A percentile compares a stretch with the other conserved stretches of the same genome.
Evolutionary conservation across 2,113 vertebrate species (phyloP).

Genomic region (Rhinolophus ferrumequinum): DNA sequence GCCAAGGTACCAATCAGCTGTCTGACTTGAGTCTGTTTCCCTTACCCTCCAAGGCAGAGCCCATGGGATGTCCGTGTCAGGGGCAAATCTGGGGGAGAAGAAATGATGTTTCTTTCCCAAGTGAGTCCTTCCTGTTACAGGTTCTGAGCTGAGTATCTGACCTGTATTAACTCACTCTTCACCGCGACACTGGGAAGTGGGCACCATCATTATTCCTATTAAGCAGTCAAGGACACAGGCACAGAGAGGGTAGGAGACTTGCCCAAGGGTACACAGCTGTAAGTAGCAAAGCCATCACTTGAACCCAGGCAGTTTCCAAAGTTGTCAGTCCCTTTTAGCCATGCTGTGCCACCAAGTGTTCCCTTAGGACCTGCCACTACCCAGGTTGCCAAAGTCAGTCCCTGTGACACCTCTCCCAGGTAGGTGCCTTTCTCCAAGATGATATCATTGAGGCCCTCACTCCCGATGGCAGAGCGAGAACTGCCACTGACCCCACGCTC

Average conservation of each 20-base stretch:
- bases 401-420: background rate
- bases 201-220: background rate
- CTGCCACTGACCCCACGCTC: background rate
- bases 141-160: background rate
- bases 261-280: background rate
- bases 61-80: accelerated
- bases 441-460: background rate
- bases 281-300: background rate
- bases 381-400: background rate
- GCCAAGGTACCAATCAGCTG: background rate
- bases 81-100: background rate
- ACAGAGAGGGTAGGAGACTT: background rate
- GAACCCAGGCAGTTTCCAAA: background rate
- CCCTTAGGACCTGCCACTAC: background rate
- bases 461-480: background rate
- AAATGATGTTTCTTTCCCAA: background rate
- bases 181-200: background rate
- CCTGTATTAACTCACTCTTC: background rate
- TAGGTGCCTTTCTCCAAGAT: background rate
- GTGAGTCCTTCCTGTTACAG: background rate
- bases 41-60: background rate
- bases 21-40: background rate
- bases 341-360: background rate
- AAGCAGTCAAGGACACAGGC: background rate
- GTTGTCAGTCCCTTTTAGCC: background rate